phyloP scores from a whole-genome alignment of 2,888 invertebrate genomes.

The Ophion slaviceki region DNA sequence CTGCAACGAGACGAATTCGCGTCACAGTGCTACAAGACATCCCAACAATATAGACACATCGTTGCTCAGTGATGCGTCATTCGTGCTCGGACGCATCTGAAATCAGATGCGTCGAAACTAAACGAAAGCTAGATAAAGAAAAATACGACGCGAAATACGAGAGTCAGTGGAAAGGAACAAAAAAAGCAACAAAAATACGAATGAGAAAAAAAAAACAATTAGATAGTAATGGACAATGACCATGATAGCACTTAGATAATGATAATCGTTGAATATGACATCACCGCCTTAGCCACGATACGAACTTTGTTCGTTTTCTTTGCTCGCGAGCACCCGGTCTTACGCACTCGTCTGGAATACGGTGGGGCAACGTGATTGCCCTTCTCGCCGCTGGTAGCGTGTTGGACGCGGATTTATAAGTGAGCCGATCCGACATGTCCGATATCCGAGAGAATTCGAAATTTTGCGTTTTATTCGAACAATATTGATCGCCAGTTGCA shows the following conservation, averaged over 20 bases:
- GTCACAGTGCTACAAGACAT: not conserved
- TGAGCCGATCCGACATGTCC: not conserved
- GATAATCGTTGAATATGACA: slow-evolving; percentile 60
- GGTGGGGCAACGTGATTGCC: too few relatives aligned
- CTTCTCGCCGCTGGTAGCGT: not conserved
- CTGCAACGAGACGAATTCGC: not conserved
- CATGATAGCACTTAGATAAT: slow-evolving; percentile 61
- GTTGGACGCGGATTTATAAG: not conserved
- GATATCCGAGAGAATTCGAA: not conserved
- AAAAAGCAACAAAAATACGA: slow-evolving; percentile 46
- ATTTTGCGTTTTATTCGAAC: not conserved
- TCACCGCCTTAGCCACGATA: slow-evolving; percentile 58
- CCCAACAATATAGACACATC: too few relatives aligned
- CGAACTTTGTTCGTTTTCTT: slow-evolving; percentile 39
- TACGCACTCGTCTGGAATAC: too few relatives aligned
- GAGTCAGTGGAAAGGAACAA: slow-evolving; percentile 46
- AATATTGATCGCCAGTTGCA: not conserved
- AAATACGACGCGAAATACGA: slow-evolving; percentile 55
- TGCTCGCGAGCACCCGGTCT: not conserved
- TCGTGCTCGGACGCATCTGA: slow-evolving; percentile 8
- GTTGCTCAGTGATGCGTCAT: not conserved
- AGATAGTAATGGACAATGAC: slow-evolving; percentile 68
- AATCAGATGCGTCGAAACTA: slow-evolving; percentile 34
- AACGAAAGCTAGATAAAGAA: slow-evolving; percentile 36
- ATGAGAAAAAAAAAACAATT: slow-evolving; percentile 43